Base-by-base conservation (phyloP, 2,797 vertebrate genomes). In the Tadarida brasiliensis region DNA sequence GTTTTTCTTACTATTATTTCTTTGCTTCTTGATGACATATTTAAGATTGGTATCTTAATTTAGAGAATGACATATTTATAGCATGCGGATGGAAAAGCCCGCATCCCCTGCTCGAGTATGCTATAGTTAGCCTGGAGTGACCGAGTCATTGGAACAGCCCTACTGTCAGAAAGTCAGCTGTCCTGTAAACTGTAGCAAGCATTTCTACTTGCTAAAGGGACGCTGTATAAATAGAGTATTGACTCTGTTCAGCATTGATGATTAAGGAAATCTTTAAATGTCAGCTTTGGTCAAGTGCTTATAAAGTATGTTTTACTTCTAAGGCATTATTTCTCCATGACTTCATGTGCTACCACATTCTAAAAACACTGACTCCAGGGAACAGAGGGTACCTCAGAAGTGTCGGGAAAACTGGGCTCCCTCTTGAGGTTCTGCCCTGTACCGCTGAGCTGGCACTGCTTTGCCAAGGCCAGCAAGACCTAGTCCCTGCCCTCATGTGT, bases 181-280 rank as follows among this genome's bases (percentile, higher is more conserved):
- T 7, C 39, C 95, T 76, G 15, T n/a, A 2, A 20, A 26, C 80
- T 71, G 0, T 47, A 7, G 39, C 85, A 26, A 74, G 68, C 59
- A 61, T 54, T 49, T 67, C 33, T 49, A 5, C 47, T n/a, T 47
- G 57, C 61, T 26, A 0, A 39, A 63, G 24, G 26, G 74, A 26
- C 26, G 7, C 67, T 10, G 17, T 73, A 8, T 87, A 11, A 71
- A 30, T 59, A 19, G 4, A 20, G n/a, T 26, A 49, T n/a, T 77
- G 0, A 0, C 49, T 12, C 2, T 24, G 49, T 0, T 0, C 19
- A 19, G 77, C 65, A 35, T 2, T 4, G 30, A 88, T 63, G 51
- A 26, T 28, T 15, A 44, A 35, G 81, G 30, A 63, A 73, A 47
- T 20, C 44, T 51, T 14, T 28, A 54, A 30, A 12, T n/a, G 39